These are phyloP conservation scores for Malurus leucopterus DNA, from an alignment of 2,797 vertebrate species.

Conservation along the genomic window DNA sequence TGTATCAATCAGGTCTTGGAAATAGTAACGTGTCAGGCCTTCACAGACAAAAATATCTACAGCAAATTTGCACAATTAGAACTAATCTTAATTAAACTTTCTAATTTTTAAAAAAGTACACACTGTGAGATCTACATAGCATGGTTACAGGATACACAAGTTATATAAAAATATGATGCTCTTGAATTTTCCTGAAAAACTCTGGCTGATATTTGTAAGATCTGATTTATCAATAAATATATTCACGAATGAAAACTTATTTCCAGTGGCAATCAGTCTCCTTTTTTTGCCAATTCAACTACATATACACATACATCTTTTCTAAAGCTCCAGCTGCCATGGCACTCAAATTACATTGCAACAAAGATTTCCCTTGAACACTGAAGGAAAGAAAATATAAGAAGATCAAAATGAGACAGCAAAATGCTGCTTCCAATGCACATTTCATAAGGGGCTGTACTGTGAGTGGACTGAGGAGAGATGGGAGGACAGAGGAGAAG, in stretches of 20 bases:
- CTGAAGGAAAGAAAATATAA: not conserved
- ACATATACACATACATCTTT: not conserved
- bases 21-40: not conserved
- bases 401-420: not conserved
- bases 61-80: not conserved
- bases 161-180: not conserved
- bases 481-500: not conserved
- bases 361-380: not conserved
- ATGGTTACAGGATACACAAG: not conserved
- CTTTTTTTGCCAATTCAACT: not conserved
- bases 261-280: not conserved
- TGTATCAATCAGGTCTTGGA: not conserved
- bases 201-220: not conserved
- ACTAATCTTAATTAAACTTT: not conserved
- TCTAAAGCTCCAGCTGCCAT: not conserved
- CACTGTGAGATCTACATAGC: not conserved
- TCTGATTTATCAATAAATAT: slow-evolving; percentile 31
- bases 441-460: not conserved
- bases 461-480: not conserved
- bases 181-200: not conserved
- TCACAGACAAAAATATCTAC: not conserved
- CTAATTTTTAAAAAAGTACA: not conserved
- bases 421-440: not conserved
- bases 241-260: not conserved
- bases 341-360: slow-evolving; percentile 12